These are phyloP conservation scores for Neria commutata DNA, from an alignment of 2,888 invertebrate genomes.

Conservation along the genomic window DNA sequence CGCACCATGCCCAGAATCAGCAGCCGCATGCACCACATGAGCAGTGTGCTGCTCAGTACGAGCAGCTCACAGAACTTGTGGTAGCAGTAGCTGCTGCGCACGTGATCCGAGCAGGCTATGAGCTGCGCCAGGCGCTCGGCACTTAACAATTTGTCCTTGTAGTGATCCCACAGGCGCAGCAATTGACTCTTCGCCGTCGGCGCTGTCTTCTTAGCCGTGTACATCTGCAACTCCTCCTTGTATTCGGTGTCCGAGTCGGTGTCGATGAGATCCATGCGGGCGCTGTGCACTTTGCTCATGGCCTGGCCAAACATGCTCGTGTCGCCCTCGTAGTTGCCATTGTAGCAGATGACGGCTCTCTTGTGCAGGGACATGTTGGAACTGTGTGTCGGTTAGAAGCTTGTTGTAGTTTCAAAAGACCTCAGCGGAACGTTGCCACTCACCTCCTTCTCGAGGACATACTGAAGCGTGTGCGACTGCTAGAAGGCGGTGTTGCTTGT, in stretches of 20 bases:
- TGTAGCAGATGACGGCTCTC: conserved; percentile 21
- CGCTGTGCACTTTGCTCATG: neutral
- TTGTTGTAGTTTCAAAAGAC: no score
- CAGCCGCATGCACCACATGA: conserved; percentile 6
- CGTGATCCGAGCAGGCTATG: conserved; percentile 3
- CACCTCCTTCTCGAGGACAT: no score
- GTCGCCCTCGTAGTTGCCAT: conserved; percentile 48
- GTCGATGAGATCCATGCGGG: conserved; percentile 32
- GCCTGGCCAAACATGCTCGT: conserved; percentile 26
- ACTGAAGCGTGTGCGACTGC: no score
- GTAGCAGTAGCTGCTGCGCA: conserved; percentile 18
- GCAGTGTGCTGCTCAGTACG: neutral
- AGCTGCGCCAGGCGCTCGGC: conserved; percentile 15
- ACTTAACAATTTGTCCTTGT: conserved; percentile 6
- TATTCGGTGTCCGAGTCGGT: conserved; percentile 47
- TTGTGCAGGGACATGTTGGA: neutral
- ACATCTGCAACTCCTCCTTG: conserved; percentile 15
- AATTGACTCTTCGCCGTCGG: conserved; percentile 3
- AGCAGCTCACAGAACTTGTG: conserved; percentile 24
- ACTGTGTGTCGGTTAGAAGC: neutral
- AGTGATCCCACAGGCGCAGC: conserved; percentile 16
- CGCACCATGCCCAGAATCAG: conserved; percentile 7
- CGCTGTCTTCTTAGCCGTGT: neutral
- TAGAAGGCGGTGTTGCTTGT: no score
- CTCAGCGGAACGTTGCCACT: no score